Evolutionary conservation across 1,140 invertebrate genomes (phyloP).

Genomic region (Apis mellifera): DNA sequence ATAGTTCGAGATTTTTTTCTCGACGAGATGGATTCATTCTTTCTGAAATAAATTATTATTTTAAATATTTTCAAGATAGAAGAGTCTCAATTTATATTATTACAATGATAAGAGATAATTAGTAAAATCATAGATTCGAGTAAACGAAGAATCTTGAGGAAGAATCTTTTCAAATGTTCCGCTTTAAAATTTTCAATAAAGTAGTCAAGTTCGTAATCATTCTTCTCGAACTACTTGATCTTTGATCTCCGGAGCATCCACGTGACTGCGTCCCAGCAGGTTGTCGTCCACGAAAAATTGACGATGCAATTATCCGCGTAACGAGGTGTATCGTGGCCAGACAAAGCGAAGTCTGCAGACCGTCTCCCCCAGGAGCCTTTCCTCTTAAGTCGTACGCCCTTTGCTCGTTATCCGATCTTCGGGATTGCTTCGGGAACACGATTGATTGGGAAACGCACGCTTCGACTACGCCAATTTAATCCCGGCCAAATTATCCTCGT

Average conservation of each 20-base stretch:
- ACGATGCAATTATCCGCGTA: conserved; percentile 61
- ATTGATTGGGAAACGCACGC: conserved; percentile 24
- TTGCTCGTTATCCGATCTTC: conserved; percentile 44
- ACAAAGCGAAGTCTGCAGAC: conserved; percentile 15
- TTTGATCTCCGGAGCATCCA: conserved; percentile 64
- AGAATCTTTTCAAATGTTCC: background rate
- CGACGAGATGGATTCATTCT: too few species aligned
- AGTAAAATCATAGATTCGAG: too few species aligned
- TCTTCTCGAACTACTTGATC: conserved; percentile 46
- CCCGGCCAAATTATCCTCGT: conserved; percentile 17
- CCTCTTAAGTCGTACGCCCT: conserved; percentile 24
- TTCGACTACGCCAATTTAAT: background rate
- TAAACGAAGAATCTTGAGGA: too few species aligned
- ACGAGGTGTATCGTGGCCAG: conserved; percentile 59
- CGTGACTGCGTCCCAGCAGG: conserved; percentile 52
- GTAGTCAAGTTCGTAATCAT: background rate
- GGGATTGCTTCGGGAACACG: conserved; percentile 15
- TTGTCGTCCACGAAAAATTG: conserved; percentile 50
- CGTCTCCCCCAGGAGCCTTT: background rate
- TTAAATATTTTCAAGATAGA: too few species aligned
- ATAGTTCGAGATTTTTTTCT: too few species aligned
- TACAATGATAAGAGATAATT: too few species aligned
- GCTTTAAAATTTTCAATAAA: background rate
- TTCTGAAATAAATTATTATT: too few species aligned
- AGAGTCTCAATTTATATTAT: too few species aligned